Evolutionary conservation across 2,113 vertebrate genomes (phyloP).

Genomic region (Nesogale talazaci): DNA sequence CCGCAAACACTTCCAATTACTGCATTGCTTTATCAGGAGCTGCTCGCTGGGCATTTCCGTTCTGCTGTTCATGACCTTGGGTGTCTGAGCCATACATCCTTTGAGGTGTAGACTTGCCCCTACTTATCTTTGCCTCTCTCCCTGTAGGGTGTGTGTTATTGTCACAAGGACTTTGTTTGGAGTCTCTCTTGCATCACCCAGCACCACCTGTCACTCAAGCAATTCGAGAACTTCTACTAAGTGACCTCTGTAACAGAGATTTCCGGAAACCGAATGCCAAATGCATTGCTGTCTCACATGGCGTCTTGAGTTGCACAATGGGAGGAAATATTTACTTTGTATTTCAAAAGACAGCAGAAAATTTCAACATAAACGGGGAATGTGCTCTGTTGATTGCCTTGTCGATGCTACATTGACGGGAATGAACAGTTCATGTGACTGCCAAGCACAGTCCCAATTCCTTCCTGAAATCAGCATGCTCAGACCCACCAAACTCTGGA

Average conservation of each 20-base stretch:
- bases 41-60: conserved; percentile 11
- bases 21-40: conserved; percentile 57
- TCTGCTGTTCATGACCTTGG: conserved; percentile 34
- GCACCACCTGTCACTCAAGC: background rate
- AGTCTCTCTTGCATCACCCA: background rate
- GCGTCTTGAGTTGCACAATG: conserved; percentile 63
- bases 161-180: background rate
- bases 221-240: background rate
- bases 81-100: conserved; percentile 47
- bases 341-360: conserved; percentile 55
- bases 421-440: conserved; percentile 22
- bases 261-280: conserved; percentile 41
- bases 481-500: background rate
- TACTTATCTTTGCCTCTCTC: conserved; percentile 36
- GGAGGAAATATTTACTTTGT: conserved; percentile 58
- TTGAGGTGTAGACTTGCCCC: background rate
- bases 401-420: conserved; percentile 41
- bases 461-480: conserved; percentile 28
- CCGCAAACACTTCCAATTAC: conserved; percentile 69
- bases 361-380: conserved; percentile 61
- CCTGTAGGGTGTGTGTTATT: conserved; percentile 6
- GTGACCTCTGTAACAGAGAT: background rate
- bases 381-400: background rate
- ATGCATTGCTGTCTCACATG: background rate
- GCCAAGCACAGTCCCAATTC: background rate